Evolutionary conservation across 2,888 invertebrate genomes (phyloP), one percentile per base, ranked within the genome.

Genomic region (Mythimna lalbum): DNA sequence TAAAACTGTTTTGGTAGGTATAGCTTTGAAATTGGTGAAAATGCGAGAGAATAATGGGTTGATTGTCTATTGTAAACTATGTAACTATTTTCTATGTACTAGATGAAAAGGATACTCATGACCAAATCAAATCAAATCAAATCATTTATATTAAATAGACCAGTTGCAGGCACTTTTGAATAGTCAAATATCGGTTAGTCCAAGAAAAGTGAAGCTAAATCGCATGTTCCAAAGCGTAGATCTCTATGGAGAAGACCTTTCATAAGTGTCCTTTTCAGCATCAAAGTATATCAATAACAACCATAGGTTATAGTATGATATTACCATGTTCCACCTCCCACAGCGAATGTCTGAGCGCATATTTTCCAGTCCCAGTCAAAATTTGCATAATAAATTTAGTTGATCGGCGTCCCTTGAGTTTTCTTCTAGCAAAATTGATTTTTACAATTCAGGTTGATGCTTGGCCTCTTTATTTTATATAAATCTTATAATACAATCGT

Each of bases 361-460:
- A 85, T 85, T 88, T 87, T 87, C 77, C 78, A 83, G 71, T 65
- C 52, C 65, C 76, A 69, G 72, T 78, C 74, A 78, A 76, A 82
- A 89, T 87, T 87, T 85, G 70, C 87, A 83, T 89, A 87, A 85
- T 84, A 86, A 88, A 89, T 89, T 88, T 86, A 73, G 73, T 74
- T 78, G 80, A 81, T 84, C 66, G 69, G 65, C 72, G 69, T 76
- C 79, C 78, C 73, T 73, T 73, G 69, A 78, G 76, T 68, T 81
- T 78, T 77, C 78, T 74, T 69, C 76, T 65, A 66, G 78, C 63
- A 72, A 79, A 84, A 89, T 85, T 86, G 80, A 88, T 86, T 88
- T 83, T 73, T 81, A 72, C 56, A 78, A 73, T 76, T 57, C 56
- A 73, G 66, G 69, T 78, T 76, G 55, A 74, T 74, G 59, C 57